Conservation (phyloP, 2,797 vertebrate species). For the Rhinella marina region DNA sequence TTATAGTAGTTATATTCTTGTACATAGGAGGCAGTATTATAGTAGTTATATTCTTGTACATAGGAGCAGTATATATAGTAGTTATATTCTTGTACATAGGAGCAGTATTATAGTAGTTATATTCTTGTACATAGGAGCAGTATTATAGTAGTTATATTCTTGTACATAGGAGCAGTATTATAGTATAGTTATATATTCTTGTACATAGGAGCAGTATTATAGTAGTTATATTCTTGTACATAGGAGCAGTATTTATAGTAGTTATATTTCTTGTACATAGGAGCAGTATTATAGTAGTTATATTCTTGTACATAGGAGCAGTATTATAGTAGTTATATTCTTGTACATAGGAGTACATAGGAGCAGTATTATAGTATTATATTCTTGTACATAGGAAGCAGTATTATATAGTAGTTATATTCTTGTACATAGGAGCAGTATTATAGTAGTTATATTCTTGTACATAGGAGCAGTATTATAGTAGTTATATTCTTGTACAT, state of each 20-base stretch:
- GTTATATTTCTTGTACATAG: too few species aligned
- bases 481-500: neutral
- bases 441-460: neutral
- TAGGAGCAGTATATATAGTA: too few species aligned
- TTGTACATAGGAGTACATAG: too few species aligned
- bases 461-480: neutral
- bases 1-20: neutral
- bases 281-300: slow-evolving; percentile 8
- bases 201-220: too few species aligned
- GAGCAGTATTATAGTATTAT: neutral
- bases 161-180: neutral
- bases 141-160: too few species aligned
- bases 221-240: too few species aligned
- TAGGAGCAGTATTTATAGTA: neutral
- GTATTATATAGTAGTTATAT: neutral
- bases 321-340: slow-evolving; percentile 4
- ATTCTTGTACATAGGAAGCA: neutral
- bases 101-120: neutral
- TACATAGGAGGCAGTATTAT: neutral
- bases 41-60: neutral
- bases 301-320: neutral
- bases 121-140: too few species aligned
- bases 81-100: too few species aligned
- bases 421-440: neutral
- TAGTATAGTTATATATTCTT: neutral